Evolutionary conservation across 2,888 invertebrate genomes (phyloP).

Genomic region (Patella depressa): DNA sequence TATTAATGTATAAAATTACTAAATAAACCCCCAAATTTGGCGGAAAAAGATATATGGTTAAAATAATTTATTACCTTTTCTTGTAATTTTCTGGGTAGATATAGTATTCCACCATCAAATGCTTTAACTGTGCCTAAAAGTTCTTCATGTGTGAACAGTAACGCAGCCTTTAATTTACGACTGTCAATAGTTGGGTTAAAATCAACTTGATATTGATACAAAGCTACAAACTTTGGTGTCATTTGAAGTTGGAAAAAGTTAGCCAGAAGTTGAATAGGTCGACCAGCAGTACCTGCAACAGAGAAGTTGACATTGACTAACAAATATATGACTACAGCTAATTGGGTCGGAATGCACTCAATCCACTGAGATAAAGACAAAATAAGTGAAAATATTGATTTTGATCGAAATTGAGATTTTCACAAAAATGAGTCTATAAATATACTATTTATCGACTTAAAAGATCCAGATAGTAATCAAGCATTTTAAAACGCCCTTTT

Average conservation of each 20-base stretch:
- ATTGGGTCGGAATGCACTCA: too few relatives aligned
- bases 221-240: conserved; percentile 50
- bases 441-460: too few relatives aligned
- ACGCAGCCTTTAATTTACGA: conserved; percentile 52
- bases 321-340: not conserved
- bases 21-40: not conserved
- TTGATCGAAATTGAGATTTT: too few relatives aligned
- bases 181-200: conserved; percentile 64
- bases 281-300: conserved; percentile 58
- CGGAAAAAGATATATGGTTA: too few relatives aligned
- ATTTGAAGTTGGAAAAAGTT: conserved; percentile 61
- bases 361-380: too few relatives aligned
- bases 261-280: conserved; percentile 45
- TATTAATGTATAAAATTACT: not conserved
- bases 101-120: conserved; percentile 69
- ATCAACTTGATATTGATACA: conserved; percentile 69
- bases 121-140: conserved; percentile 56
- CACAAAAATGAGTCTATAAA: not conserved
- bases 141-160: conserved; percentile 55
- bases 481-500: not conserved
- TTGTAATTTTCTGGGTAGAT: conserved; percentile 56
- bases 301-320: not conserved
- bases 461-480: not conserved
- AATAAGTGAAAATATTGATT: too few relatives aligned
- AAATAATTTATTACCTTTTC: conserved; percentile 46